phyloP scores from a whole-genome alignment of 2,888 invertebrate genomes.

The Mesoligia furuncula region DNA sequence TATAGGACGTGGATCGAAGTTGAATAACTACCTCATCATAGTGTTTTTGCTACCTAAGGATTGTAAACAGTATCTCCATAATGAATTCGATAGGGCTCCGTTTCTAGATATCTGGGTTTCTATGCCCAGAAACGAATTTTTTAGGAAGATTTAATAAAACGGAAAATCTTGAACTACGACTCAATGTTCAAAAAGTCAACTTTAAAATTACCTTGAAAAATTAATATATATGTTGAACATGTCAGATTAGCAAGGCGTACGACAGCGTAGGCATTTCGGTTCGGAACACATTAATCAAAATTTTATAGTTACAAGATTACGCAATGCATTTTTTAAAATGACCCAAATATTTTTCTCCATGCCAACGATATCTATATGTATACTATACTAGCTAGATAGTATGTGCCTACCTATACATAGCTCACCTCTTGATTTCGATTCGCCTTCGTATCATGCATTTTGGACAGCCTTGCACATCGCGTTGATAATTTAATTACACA shows the following conservation, averaged over 20 bases:
- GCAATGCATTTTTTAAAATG: conserved; percentile 31
- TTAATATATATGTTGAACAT: conserved; percentile 2
- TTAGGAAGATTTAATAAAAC: neutral
- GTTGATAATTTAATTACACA: conserved; percentile 17
- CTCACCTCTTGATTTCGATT: conserved; percentile 2
- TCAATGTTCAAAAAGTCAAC: conserved; percentile 1
- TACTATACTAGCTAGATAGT: neutral
- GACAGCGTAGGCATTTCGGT: neutral
- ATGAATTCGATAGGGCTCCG: neutral
- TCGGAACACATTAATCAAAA: conserved; percentile 28
- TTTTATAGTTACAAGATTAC: conserved; percentile 16
- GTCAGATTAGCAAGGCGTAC: conserved; percentile 18
- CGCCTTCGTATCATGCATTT: conserved; percentile 3
- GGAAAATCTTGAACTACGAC: neutral
- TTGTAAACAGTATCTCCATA: neutral
- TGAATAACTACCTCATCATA: neutral
- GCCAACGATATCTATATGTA: neutral
- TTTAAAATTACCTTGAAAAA: conserved; percentile 4
- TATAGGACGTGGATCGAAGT: neutral
- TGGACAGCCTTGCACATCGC: conserved; percentile 11
- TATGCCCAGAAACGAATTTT: neutral
- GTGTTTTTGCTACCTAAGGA: neutral
- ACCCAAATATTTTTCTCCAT: conserved; percentile 37
- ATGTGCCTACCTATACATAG: neutral
- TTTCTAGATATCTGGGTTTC: neutral